Conservation (phyloP, 2,888 invertebrate species). For the Macrosiphum euphorbiae region DNA sequence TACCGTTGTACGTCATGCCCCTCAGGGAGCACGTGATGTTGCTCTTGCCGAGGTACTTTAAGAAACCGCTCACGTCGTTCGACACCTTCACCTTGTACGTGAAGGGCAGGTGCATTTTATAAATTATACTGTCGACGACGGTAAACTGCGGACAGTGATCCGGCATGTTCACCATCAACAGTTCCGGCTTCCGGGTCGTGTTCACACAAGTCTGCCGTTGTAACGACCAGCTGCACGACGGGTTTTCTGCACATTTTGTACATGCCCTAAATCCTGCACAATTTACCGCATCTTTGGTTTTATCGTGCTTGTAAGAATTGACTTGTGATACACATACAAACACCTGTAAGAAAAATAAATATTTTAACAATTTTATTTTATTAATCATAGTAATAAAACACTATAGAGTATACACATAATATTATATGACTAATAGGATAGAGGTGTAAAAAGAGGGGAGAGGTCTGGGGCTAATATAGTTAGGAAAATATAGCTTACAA, state of each 20-base stretch:
- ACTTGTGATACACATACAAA: background rate
- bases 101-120: background rate
- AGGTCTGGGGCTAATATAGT: too few species aligned
- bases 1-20: background rate
- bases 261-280: background rate
- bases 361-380: too few species aligned
- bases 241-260: background rate
- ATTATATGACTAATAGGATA: too few species aligned
- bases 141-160: background rate
- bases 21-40: background rate
- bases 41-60: background rate
- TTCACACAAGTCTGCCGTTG: background rate
- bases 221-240: conserved; percentile 22
- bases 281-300: background rate
- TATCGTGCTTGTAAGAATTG: background rate
- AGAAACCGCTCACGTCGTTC: background rate
- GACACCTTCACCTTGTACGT: background rate
- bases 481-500: too few species aligned
- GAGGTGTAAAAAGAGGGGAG: too few species aligned
- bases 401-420: too few species aligned
- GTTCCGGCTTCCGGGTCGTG: background rate
- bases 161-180: background rate
- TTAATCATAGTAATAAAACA: too few species aligned
- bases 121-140: background rate
- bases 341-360: background rate